phyloP scores from a whole-genome alignment of 2,113 vertebrate genomes.

The Arvicanthis niloticus region DNA sequence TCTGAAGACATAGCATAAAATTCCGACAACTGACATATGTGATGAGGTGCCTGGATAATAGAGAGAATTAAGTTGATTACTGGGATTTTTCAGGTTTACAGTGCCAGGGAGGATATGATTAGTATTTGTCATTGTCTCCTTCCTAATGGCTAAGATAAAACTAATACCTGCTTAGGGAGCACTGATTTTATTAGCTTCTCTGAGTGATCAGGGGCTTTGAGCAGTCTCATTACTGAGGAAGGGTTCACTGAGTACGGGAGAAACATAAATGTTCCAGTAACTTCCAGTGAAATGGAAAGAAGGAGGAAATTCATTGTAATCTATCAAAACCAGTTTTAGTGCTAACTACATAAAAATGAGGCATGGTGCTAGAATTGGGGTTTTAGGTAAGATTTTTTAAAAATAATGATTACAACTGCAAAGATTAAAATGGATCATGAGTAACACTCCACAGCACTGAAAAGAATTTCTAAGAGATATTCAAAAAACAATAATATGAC shows the following conservation, averaged over 20 bases:
- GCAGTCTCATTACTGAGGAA: neutral
- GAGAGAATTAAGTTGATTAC: neutral
- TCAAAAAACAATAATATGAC: neutral
- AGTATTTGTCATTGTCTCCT: neutral
- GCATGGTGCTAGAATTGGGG: neutral
- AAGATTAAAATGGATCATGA: neutral
- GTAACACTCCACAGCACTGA: neutral
- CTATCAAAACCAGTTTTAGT: neutral
- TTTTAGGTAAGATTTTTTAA: neutral
- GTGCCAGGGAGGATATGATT: neutral
- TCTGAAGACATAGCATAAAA: neutral
- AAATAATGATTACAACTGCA: neutral
- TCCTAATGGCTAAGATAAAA: slow-evolving; percentile 3
- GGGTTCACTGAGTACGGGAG: neutral
- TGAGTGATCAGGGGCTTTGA: neutral
- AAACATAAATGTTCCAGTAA: neutral
- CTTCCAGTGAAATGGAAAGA: neutral
- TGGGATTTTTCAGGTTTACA: neutral
- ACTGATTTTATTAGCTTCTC: neutral
- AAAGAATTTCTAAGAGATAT: neutral
- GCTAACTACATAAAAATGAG: neutral
- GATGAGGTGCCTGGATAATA: neutral
- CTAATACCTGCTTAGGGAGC: neutral
- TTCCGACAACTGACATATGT: neutral
- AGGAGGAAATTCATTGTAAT: neutral